Percentiles rank a stretch among this genome's conserved stretches.
phyloP scores from a whole-genome alignment of 2,888 invertebrate genomes.

The Caradrina kadenii region DNA sequence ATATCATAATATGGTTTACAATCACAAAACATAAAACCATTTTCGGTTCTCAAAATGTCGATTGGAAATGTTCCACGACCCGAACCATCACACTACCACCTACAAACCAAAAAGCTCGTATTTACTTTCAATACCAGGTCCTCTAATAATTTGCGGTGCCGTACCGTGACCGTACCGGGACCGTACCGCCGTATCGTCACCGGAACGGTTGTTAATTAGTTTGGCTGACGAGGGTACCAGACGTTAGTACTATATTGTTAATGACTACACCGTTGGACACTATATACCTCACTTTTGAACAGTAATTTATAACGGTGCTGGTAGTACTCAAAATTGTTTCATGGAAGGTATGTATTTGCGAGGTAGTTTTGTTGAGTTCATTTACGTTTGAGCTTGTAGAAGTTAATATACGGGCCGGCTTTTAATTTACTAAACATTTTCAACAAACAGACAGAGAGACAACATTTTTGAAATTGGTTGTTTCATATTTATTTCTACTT shows the following conservation, averaged over 20 bases:
- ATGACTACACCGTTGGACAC: conserved; percentile 49
- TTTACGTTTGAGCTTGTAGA: background rate
- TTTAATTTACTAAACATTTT: too few species aligned
- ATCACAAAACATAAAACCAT: too few species aligned
- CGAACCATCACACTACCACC: background rate
- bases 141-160: conserved; percentile 63
- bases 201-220: conserved; percentile 61
- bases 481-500: too few species aligned
- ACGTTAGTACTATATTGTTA: conserved; percentile 57
- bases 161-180: conserved; percentile 37
- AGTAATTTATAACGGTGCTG: conserved; percentile 45
- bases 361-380: conserved; percentile 5
- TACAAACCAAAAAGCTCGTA: conserved; percentile 36
- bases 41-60: background rate
- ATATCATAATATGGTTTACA: too few species aligned
- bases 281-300: conserved; percentile 48
- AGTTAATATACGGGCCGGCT: too few species aligned
- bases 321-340: conserved; percentile 45
- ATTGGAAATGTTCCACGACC: background rate
- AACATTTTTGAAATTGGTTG: too few species aligned
- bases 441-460: too few species aligned
- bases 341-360: conserved; percentile 27
- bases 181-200: conserved; percentile 50
- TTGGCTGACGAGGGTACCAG: conserved; percentile 59
- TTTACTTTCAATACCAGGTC: conserved; percentile 35